Evolutionary conservation across 2,888 invertebrate genomes (phyloP).

Genomic region (Cephus sareptanus): DNA sequence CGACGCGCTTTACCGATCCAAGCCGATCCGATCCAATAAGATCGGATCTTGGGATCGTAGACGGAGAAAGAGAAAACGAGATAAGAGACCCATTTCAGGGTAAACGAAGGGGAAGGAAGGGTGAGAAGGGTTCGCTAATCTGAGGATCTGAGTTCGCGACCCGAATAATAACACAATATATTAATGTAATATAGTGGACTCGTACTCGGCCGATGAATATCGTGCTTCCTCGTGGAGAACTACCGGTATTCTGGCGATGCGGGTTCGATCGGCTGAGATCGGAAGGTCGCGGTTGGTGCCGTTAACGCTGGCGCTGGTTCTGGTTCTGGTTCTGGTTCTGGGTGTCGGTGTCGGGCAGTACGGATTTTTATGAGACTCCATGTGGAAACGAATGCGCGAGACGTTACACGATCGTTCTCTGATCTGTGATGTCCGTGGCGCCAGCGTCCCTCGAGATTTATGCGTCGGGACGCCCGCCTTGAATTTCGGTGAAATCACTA

Average conservation of each 20-base stretch:
- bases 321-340: too few relatives aligned
- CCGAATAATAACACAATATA: slow-evolving; percentile 49
- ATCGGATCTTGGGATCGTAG: slow-evolving; percentile 16
- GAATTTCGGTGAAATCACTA: slow-evolving; percentile 7
- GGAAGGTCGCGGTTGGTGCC: not conserved
- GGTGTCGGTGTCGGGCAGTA: not conserved
- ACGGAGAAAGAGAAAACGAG: slow-evolving; percentile 18
- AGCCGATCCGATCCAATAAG: slow-evolving; percentile 21
- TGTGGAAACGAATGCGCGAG: slow-evolving; percentile 5
- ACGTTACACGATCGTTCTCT: slow-evolving; percentile 4
- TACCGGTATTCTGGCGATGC: slow-evolving; percentile 5
- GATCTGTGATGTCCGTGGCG: slow-evolving; percentile 4
- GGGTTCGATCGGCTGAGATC: slow-evolving; percentile 5
- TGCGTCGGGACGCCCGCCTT: slow-evolving; percentile 6
- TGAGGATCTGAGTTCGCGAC: slow-evolving; percentile 43
- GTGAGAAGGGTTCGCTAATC: slow-evolving; percentile 35
- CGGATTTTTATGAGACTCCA: slow-evolving; percentile 2
- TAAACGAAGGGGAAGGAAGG: not conserved
- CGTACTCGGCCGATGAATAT: slow-evolving; percentile 40
- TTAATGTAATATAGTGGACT: slow-evolving; percentile 46
- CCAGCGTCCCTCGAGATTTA: not conserved
- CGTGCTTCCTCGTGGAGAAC: slow-evolving; percentile 13
- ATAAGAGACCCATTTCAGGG: not conserved
- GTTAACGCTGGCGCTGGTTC: too few relatives aligned
- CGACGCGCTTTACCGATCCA: slow-evolving; percentile 7